Base-by-base conservation (phyloP, 2,113 vertebrate species). In the Vanacampus margaritifer region DNA sequence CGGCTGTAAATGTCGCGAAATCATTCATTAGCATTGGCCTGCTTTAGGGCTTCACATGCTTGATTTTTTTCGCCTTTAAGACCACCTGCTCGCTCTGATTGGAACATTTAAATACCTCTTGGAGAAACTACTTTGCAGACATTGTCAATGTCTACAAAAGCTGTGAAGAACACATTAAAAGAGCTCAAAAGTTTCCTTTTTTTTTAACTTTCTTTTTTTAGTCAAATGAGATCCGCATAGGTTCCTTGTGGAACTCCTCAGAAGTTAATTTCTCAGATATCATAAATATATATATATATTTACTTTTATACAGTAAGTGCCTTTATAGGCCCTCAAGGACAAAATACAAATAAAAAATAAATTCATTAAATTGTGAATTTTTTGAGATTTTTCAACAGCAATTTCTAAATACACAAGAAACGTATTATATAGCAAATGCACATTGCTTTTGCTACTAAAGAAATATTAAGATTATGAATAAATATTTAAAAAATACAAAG, bases 161-260 rank as follows among this genome's bases (percentile, higher is more conserved):
- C 28, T 54, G 28, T 62, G 10, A 68, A 24, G 59, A 54, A 69
- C 59, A 70, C n/a, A 46, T 26, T 37, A 10, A 2, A 39, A 2
- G 11, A 39, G n/a, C n/a, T n/a, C n/a, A n/a, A n/a, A n/a, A 32
- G 28, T 32, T 32, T 32, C 28, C 28, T 32, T 32, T 32, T 32
- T 46, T 46, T 16, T 16, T 16, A 41, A 41, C 11, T 19, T 39
- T 39, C 1, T 39, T 5, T 39, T 39, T 39, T 39, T 5, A 41
- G 11, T 19, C 13, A 16, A 26, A 71, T 21, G 6, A 45, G 65
- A 73, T 41, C 69, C 32, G 0, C 23, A 6, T 51, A 45, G 0
- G 14, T 48, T 56, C 65, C 72, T 5, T 28, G 71, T 60, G 75
- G 68, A 75, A 73, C 58, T 11, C 65, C 57, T 50, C 0, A 56